A percentile compares a stretch with the other conserved stretches of the same genome.
These are phyloP conservation scores for Pterocles orientalis DNA, from an alignment of 2,113 vertebrate species.

Conservation along the genomic window DNA sequence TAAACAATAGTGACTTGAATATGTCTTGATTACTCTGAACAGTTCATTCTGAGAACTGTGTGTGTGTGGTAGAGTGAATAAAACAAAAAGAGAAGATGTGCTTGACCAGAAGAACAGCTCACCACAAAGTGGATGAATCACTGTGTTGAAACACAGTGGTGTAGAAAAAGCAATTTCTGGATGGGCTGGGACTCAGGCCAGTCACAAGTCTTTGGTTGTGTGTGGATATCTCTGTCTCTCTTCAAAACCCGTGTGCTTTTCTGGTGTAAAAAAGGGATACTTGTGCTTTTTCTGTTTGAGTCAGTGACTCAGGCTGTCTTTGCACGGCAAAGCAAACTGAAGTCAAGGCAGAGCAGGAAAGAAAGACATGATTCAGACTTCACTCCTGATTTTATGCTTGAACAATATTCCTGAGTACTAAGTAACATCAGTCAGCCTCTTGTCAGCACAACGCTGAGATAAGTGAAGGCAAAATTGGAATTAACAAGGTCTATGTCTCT, in stretches of 20 bases:
- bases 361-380: not conserved
- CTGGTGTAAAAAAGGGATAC: not conserved
- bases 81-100: not conserved
- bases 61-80: not conserved
- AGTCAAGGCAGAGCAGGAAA: not conserved
- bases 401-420: not conserved
- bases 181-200: not conserved
- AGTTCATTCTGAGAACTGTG: not conserved
- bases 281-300: not conserved
- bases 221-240: not conserved
- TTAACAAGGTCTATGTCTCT: not conserved
- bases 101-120: not conserved
- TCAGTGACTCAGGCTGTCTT: not conserved
- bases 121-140: not conserved
- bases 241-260: not conserved
- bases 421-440: not conserved
- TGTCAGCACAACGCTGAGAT: not conserved
- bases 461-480: not conserved
- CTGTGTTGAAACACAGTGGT: not conserved
- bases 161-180: not conserved
- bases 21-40: not conserved
- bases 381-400: slow-evolving; percentile 11
- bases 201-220: not conserved
- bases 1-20: not conserved
- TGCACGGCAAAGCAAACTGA: not conserved